Evolutionary conservation across 1,140 invertebrate genomes (phyloP).

Genomic region (Lerema accius): DNA sequence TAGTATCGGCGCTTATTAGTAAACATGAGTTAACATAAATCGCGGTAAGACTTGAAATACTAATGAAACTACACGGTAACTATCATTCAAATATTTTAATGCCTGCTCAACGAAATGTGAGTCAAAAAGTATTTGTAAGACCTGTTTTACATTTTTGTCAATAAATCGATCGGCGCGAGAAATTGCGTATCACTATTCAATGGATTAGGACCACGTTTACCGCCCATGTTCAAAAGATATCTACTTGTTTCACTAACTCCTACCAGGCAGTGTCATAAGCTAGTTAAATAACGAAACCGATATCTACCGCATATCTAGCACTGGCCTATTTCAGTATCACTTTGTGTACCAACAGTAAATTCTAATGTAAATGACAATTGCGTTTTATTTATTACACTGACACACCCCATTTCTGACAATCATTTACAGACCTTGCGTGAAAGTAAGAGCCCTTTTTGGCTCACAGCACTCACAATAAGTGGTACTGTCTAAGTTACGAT

Average conservation of each 20-base stretch:
- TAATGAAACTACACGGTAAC: no score
- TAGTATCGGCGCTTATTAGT: no score
- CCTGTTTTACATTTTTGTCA: neutral
- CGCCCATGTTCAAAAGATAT: conserved; percentile 48
- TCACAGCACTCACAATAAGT: neutral
- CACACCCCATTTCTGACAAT: conserved; percentile 11
- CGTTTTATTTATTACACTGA: conserved; percentile 12
- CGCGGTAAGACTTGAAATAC: no score
- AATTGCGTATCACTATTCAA: conserved; percentile 40
- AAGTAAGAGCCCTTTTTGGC: neutral
- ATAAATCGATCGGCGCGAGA: conserved; percentile 11
- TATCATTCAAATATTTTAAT: neutral
- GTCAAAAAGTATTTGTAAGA: conserved; percentile 4
- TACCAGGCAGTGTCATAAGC: conserved; percentile 43
- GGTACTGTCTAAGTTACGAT: no score
- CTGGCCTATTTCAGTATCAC: conserved; percentile 37
- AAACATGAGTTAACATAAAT: no score
- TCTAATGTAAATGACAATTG: conserved; percentile 35
- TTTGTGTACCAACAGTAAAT: conserved; percentile 25
- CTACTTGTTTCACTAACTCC: conserved; percentile 40
- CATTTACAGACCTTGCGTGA: neutral
- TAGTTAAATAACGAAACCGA: conserved; percentile 40
- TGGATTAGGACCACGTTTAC: conserved; percentile 31
- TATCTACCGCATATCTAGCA: conserved; percentile 24
- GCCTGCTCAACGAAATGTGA: neutral